Evolutionary conservation across 1,140 invertebrate genomes (phyloP).

Genomic region (Cotesia glomerata): DNA sequence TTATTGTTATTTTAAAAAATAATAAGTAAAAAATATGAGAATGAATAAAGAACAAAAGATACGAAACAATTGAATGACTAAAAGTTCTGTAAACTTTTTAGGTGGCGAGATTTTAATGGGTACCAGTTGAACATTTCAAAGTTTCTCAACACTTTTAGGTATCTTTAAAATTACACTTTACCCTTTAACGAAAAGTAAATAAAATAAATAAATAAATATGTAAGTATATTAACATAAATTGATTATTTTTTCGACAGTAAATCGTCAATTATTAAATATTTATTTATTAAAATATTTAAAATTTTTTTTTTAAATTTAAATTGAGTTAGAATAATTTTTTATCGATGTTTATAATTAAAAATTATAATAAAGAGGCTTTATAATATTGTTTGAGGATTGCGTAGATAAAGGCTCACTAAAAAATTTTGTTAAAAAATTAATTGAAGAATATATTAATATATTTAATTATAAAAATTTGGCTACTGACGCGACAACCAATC

Average conservation of each 20-base stretch:
- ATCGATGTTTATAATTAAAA: no score
- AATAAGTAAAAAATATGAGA: not conserved
- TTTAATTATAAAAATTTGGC: constrained; percentile 32
- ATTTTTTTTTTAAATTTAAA: no score
- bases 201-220: not conserved
- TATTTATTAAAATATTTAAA: no score
- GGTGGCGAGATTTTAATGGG: constrained; percentile 14
- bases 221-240: not conserved
- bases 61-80: constrained; percentile 10
- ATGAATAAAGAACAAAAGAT: not conserved
- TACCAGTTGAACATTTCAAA: not conserved
- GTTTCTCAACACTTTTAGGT: not conserved
- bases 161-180: not conserved
- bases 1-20: not conserved
- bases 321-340: no score
- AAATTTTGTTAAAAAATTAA: constrained; percentile 7
- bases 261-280: not conserved
- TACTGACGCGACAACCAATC: constrained; percentile 62
- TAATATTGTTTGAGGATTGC: constrained; percentile 43
- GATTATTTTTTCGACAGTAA: no score
- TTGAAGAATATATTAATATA: constrained; percentile 8
- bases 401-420: constrained; percentile 25
- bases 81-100: constrained; percentile 7
- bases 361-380: not conserved
- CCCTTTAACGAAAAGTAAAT: not conserved